These are phyloP conservation scores for Camptogramma bilineatum DNA, from an alignment of 2,888 invertebrate species.

Conservation along the genomic window DNA sequence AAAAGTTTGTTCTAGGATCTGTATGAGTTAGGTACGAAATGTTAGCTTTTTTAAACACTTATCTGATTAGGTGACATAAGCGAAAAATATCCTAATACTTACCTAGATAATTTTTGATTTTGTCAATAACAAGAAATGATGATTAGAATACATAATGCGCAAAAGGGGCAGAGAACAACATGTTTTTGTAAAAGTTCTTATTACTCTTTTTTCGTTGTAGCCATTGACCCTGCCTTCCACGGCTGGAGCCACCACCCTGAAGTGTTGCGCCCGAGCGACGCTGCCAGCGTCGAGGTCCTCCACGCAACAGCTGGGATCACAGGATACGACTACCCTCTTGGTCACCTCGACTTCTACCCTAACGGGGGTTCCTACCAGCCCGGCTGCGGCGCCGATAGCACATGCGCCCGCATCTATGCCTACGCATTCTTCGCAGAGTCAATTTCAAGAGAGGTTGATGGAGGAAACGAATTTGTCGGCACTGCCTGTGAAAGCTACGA, in stretches of 20 bases:
- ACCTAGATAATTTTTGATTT: background rate
- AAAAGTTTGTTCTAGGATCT: too few species aligned
- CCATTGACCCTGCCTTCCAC: constrained; percentile 72
- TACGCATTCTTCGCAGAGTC: constrained; percentile 74
- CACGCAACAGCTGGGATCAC: constrained; percentile 66
- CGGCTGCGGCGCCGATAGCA: constrained; percentile 59
- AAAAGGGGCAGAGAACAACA: background rate
- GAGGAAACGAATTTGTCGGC: constrained; percentile 63
- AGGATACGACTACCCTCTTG: constrained; percentile 74
- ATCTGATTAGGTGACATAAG: background rate
- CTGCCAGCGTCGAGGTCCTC: constrained; percentile 71
- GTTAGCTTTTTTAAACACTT: too few species aligned
- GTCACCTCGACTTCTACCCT: constrained; percentile 74
- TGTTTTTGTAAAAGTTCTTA: background rate
- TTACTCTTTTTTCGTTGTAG: constrained; percentile 49
- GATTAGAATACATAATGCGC: background rate
- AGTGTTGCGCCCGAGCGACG: constrained; percentile 60
- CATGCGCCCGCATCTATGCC: constrained; percentile 65
- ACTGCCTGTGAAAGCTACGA: constrained; percentile 64
- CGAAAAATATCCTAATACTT: background rate
- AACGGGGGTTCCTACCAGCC: constrained; percentile 70
- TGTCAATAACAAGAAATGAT: background rate
- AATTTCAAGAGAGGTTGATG: constrained; percentile 48
- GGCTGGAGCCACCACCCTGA: constrained; percentile 77
- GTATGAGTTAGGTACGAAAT: too few species aligned